Percentiles rank a stretch among this genome's conserved stretches.
Conservation (phyloP, 2,888 invertebrate species). For the Trissolcus japonicus region DNA sequence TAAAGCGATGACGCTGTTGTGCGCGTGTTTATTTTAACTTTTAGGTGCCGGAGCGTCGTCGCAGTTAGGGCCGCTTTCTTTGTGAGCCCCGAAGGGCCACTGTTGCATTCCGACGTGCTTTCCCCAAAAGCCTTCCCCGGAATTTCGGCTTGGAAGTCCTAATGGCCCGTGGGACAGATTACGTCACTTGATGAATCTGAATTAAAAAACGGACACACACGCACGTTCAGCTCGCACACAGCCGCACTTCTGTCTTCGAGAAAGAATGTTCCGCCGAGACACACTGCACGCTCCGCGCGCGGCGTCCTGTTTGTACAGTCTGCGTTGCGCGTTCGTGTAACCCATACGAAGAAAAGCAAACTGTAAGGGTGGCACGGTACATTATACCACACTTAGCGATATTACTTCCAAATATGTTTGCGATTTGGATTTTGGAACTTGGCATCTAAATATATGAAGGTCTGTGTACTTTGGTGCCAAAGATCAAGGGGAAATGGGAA, state of each 20-base stretch:
- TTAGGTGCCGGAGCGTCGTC: conserved; percentile 10
- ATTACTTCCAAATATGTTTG: conserved; percentile 3
- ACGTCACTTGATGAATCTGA: conserved; percentile 28
- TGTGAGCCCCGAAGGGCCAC: conserved; percentile 25
- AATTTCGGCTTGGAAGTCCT: conserved; percentile 28
- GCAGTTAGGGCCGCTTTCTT: conserved; percentile 33
- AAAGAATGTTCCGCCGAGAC: conserved; percentile 4
- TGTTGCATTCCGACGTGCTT: conserved; percentile 25
- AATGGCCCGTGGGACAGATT: conserved; percentile 18
- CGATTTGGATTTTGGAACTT: neutral
- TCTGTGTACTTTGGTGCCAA: neutral
- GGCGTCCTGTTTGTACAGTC: conserved; percentile 4
- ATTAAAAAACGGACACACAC: conserved; percentile 10
- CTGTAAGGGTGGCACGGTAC: neutral
- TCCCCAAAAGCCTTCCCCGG: conserved; percentile 27
- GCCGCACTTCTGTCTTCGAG: neutral
- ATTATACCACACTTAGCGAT: conserved; percentile 4
- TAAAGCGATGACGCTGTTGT: conserved; percentile 32
- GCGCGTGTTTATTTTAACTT: conserved; percentile 44
- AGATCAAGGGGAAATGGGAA: neutral
- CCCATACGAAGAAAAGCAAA: neutral
- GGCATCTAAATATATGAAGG: neutral
- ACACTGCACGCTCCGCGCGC: neutral
- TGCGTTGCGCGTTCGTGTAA: neutral
- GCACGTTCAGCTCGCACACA: neutral